Evolutionary conservation across 2,797 vertebrate genomes (phyloP), one percentile per base, ranked within the genome.

Genomic region (Acanthurus lineatus): DNA sequence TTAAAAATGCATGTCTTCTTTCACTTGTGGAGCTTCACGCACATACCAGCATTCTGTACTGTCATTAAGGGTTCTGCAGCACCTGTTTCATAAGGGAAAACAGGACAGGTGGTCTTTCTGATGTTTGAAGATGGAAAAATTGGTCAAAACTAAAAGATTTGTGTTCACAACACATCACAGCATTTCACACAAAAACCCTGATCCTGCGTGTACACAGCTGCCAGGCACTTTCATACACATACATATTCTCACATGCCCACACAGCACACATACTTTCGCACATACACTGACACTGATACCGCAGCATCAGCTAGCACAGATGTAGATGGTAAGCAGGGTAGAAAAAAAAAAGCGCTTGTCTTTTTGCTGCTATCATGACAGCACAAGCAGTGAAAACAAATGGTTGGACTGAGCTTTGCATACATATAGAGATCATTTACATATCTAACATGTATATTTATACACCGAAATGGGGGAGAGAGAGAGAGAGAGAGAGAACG

Each of bases 381-480:
- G 61, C 48, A 19, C 60, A 74, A 61, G 64, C 52, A 22, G 59
- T 79, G 79, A 73, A 88, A 90, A 82, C 57, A 78, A 89, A 85
- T 61, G 65, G 52, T 68, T 44, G 20, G 17, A 60, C 51, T 42
- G 12, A 61, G 73, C 60, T 77, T 70, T 75, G 84, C 69, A 86
- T 84, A 80, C 70, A 83, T 65, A 80, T 71, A 1, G 59, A 69
- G 61, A 53, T 83, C 9, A 91, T 93, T 91, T 89, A 67, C 81
- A 87, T 88, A 85, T 73, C 48, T 85, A 81, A 78, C 63, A 60
- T 68, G 51, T 63, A 45, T 71, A 72, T 85, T 82, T 71, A 79
- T 53, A 83, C 52, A 64, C 58, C 68, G 44, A 73, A 75, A 16
- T 20, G 17, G 20, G 57, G 40, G 28, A 28, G 28, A 28, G 28